Evolutionary conservation across 1,140 invertebrate genomes (phyloP).

Genomic region (Phocides pigmalion): DNA sequence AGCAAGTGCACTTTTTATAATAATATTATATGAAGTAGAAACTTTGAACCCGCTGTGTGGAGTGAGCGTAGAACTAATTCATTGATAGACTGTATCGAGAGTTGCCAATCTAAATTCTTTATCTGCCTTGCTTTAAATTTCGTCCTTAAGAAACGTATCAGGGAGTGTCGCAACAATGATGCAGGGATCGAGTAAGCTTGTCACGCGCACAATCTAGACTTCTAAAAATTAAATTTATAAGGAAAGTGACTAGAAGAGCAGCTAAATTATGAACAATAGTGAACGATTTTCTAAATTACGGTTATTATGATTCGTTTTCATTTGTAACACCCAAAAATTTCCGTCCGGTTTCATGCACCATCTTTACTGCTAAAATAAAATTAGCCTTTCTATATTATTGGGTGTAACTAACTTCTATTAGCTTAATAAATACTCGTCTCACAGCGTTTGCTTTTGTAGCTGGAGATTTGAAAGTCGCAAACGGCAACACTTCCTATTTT

Average conservation of each 20-base stretch:
- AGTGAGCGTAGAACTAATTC: conserved; percentile 14
- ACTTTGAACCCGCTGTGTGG: conserved; percentile 33
- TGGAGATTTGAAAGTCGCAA: background rate
- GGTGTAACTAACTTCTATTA: conserved; percentile 23
- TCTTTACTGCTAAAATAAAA: conserved; percentile 17
- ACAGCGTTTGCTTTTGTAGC: background rate
- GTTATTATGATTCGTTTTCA: conserved; percentile 15
- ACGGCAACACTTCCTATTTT: conserved; percentile 24
- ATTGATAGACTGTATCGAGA: conserved; percentile 26
- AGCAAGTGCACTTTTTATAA: conserved; percentile 32
- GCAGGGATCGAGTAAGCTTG: conserved; percentile 30
- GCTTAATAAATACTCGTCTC: conserved; percentile 2
- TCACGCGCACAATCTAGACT: conserved; percentile 28
- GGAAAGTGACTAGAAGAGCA: conserved; percentile 13
- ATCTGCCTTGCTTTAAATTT: conserved; percentile 21
- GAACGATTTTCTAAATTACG: conserved; percentile 7
- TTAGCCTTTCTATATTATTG: conserved; percentile 18
- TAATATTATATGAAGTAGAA: conserved; percentile 24
- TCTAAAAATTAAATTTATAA: conserved; percentile 24
- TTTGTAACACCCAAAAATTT: conserved; percentile 37
- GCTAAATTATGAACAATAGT: background rate
- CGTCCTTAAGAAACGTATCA: conserved; percentile 18
- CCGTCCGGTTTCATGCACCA: conserved; percentile 37
- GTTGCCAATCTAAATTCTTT: conserved; percentile 28
- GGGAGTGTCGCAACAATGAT: conserved; percentile 17